These are phyloP conservation scores for Vultur gryphus DNA, from an alignment of 2,797 vertebrate genomes.

Conservation along the genomic window DNA sequence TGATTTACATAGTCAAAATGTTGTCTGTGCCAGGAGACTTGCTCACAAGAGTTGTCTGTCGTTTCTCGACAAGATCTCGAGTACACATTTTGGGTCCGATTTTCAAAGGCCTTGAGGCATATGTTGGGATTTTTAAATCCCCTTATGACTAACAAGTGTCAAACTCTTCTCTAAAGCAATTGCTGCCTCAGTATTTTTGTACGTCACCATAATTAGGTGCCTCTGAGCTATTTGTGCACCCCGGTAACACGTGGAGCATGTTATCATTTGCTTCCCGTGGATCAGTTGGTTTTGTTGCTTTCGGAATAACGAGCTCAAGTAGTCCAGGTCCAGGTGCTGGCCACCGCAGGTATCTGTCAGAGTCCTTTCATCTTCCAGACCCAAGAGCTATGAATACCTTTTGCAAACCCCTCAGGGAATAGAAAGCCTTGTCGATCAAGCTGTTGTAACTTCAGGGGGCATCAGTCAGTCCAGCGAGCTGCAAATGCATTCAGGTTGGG, in stretches of 20 bases:
- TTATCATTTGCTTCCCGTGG: background rate
- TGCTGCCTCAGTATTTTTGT: background rate
- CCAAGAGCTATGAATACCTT: background rate
- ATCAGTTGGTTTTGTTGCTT: background rate
- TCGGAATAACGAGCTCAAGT: background rate
- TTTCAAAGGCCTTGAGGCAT: background rate
- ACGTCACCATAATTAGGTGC: background rate
- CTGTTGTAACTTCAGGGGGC: background rate
- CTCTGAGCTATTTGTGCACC: background rate
- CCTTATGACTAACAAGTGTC: background rate
- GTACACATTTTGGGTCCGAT: background rate
- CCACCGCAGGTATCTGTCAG: background rate
- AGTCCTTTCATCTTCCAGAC: background rate
- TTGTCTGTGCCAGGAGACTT: background rate
- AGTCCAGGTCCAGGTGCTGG: background rate
- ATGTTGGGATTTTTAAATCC: background rate
- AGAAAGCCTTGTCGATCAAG: background rate
- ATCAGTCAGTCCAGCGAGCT: background rate
- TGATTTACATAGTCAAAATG: background rate
- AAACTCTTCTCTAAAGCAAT: background rate
- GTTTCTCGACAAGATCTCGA: background rate
- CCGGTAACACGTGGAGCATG: rapidly evolving
- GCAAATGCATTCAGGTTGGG: background rate
- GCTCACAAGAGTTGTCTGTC: background rate
- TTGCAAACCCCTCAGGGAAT: background rate